Evolutionary conservation across 2,888 invertebrate genomes (phyloP).

Genomic region (Melanophora roralis): DNA sequence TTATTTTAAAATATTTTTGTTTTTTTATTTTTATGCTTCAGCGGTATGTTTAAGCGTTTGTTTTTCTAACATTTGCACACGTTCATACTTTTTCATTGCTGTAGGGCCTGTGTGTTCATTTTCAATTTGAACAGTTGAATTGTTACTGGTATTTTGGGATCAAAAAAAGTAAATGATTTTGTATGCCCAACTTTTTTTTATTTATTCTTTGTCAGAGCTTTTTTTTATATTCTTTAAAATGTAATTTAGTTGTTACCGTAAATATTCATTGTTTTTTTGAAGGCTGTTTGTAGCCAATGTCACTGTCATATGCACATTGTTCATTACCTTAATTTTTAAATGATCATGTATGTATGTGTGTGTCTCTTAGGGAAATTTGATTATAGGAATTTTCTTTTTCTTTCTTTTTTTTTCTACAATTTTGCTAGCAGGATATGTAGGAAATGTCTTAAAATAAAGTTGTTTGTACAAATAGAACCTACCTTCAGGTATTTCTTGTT

Average conservation of each 20-base stretch:
- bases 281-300: constrained; percentile 24
- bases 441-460: constrained; percentile 26
- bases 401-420: neutral
- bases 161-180: no score
- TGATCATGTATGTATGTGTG: constrained; percentile 71
- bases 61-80: neutral
- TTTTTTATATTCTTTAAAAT: neutral
- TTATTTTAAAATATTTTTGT: no score
- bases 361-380: constrained; percentile 62
- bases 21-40: no score
- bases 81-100: neutral
- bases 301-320: constrained; percentile 38
- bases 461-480: neutral
- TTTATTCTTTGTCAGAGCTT: constrained; percentile 21
- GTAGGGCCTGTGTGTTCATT: constrained; percentile 35
- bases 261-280: constrained; percentile 42
- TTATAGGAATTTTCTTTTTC: constrained; percentile 13
- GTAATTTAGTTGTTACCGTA: constrained; percentile 8
- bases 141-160: constrained; percentile 12
- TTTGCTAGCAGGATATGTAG: constrained; percentile 21
- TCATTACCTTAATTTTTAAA: constrained; percentile 73
- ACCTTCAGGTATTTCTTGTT: neutral
- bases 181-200: neutral
- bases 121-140: constrained; percentile 21
- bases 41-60: constrained; percentile 16